A percentile compares a stretch with the other conserved stretches of the same genome.
These are phyloP conservation scores for Hydrozoanthus gracilis DNA, from an alignment of 92 coral and sea anemone genomes.

Conservation along the genomic window DNA sequence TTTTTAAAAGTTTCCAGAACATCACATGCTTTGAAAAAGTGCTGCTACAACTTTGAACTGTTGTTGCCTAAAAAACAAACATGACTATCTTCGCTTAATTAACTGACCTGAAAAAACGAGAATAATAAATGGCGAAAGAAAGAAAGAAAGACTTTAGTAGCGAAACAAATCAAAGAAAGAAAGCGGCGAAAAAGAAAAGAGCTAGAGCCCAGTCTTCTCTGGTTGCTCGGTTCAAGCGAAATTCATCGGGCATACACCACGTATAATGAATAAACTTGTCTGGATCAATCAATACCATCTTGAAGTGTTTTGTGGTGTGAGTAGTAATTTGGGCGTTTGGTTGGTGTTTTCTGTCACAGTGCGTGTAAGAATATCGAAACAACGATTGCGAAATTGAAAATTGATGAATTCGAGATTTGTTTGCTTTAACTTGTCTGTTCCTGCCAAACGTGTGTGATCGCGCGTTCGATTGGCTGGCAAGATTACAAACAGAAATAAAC, in stretches of 20 bases:
- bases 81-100: too few species aligned
- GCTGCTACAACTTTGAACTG: too few species aligned
- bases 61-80: too few species aligned
- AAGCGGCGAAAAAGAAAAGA: too few species aligned
- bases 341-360: slow-evolving; percentile 20
- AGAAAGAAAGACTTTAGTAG: too few species aligned
- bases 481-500: neutral
- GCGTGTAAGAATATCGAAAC: slow-evolving; percentile 32
- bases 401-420: slow-evolving; percentile 44
- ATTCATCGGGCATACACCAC: slow-evolving; percentile 8
- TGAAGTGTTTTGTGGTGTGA: neutral
- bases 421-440: slow-evolving; percentile 33
- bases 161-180: too few species aligned
- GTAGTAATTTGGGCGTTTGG: neutral
- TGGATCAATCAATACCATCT: neutral
- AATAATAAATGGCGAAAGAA: too few species aligned
- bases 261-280: neutral
- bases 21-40: too few species aligned
- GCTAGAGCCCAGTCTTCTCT: slow-evolving; percentile 13
- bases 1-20: too few species aligned
- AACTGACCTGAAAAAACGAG: too few species aligned
- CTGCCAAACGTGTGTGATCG: slow-evolving; percentile 44
- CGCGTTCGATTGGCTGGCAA: slow-evolving; percentile 31
- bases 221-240: neutral
- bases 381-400: slow-evolving; percentile 43